Percentiles rank a stretch among this genome's conserved stretches.
Evolutionary conservation across 2,888 invertebrate genomes (phyloP).

Genomic region (Nephrotoma appendiculata): DNA sequence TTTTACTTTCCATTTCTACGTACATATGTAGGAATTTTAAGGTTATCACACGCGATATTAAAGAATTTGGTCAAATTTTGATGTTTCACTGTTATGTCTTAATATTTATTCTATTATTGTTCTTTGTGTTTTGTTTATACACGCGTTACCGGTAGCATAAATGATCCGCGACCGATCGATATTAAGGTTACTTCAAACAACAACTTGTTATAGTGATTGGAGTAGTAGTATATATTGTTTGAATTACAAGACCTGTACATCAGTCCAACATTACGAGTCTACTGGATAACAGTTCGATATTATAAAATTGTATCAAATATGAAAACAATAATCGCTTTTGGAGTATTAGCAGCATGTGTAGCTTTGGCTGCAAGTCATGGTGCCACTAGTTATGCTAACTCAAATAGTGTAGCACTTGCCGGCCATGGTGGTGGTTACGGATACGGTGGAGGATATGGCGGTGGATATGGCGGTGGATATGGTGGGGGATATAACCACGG

Average conservation of each 20-base stretch:
- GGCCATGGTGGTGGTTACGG: constrained; percentile 13
- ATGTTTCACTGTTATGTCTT: not conserved
- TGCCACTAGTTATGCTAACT: not conserved
- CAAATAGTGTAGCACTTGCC: not conserved
- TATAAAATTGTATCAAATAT: not conserved
- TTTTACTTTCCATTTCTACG: not conserved
- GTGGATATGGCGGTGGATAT: constrained; percentile 4
- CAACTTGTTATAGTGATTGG: not conserved
- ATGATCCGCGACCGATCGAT: not conserved
- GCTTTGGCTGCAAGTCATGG: not conserved
- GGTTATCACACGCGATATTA: not conserved
- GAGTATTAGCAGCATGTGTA: not conserved
- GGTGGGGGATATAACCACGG: constrained; percentile 8
- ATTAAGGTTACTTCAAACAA: not conserved
- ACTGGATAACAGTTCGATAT: not conserved
- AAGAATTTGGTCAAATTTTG: not conserved
- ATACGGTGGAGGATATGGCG: constrained; percentile 6
- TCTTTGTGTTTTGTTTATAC: not conserved
- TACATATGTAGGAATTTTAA: not conserved
- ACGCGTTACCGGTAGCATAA: not conserved
- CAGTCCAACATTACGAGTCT: not conserved
- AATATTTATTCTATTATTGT: not conserved
- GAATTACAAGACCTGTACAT: not conserved
- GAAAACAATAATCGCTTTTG: not conserved
- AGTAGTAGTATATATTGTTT: not conserved